phyloP scores from a whole-genome alignment of 2,888 invertebrate species.

The Agrochola macilenta region DNA sequence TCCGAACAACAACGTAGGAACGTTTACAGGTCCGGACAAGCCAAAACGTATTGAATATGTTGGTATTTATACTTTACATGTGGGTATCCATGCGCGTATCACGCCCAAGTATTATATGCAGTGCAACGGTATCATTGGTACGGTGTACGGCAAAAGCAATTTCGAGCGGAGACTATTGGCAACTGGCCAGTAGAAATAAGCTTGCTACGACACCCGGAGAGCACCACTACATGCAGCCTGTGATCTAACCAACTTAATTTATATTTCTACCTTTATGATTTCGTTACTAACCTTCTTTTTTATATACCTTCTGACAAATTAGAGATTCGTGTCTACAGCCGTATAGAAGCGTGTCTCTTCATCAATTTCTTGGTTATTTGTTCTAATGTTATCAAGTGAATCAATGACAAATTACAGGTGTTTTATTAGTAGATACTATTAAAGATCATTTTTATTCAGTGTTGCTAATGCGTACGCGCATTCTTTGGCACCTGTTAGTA shows the following conservation, averaged over 20 bases:
- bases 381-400: constrained; percentile 3
- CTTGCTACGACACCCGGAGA: constrained; percentile 84
- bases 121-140: constrained; percentile 84
- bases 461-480: constrained; percentile 50
- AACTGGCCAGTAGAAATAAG: constrained; percentile 87
- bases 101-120: constrained; percentile 77
- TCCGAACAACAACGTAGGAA: constrained; percentile 23
- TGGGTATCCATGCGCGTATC: constrained; percentile 75
- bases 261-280: constrained; percentile 67
- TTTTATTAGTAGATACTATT: constrained; percentile 57
- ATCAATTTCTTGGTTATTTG: background rate
- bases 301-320: background rate
- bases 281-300: constrained; percentile 19
- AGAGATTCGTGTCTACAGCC: background rate
- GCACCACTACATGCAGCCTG: constrained; percentile 82
- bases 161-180: constrained; percentile 85
- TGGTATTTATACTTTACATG: constrained; percentile 66
- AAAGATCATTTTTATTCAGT: constrained; percentile 53
- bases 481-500: constrained; percentile 52
- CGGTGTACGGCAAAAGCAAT: constrained; percentile 87
- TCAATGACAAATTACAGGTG: constrained; percentile 19
- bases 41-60: constrained; percentile 56
- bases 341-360: background rate
- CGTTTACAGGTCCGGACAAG: constrained; percentile 48
- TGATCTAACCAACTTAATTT: constrained; percentile 78